These are phyloP conservation scores for Apistogramma diplotaenia DNA, from an alignment of 2,113 vertebrate genomes.

Conservation along the genomic window DNA sequence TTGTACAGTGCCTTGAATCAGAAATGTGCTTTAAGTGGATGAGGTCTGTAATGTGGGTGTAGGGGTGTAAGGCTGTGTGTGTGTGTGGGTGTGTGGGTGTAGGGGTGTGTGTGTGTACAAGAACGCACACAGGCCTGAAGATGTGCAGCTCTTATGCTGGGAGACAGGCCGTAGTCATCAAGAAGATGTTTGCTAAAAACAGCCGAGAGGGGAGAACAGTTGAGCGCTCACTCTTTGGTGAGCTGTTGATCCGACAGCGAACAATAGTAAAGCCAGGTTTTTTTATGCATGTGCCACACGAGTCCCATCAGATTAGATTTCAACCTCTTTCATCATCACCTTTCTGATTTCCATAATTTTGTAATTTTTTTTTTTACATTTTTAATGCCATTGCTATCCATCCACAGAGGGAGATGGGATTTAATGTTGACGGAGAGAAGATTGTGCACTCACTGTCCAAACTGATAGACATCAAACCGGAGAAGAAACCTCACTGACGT, in stretches of 20 bases:
- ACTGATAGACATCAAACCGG: conserved; percentile 36
- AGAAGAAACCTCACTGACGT: conserved; percentile 16
- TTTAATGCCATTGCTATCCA: conserved; percentile 5
- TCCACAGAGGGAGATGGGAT: conserved; percentile 31
- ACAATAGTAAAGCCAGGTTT: conserved; percentile 13
- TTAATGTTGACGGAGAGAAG: conserved; percentile 41
- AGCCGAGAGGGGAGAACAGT: conserved; percentile 43
- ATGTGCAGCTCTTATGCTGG: conserved; percentile 37
- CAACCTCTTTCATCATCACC: conserved; percentile 42
- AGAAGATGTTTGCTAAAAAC: conserved; percentile 63
- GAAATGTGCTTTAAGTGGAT: conserved; percentile 64
- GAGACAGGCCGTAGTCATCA: conserved; percentile 42
- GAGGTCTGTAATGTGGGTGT: conserved; percentile 56
- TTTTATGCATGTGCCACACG: conserved; percentile 10
- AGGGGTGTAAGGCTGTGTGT: conserved; percentile 23
- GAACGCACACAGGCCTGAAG: conserved; percentile 42
- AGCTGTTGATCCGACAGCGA: conserved; percentile 56
- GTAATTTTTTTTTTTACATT: background rate
- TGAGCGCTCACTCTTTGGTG: conserved; percentile 43
- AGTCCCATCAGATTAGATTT: conserved; percentile 24
- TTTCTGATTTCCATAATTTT: conserved; percentile 37
- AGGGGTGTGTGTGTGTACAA: conserved; percentile 31
- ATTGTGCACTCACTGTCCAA: conserved; percentile 16
- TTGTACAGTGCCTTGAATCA: conserved; percentile 56
- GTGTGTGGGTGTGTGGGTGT: conserved; percentile 53